A percentile compares a stretch with the other conserved stretches of the same genome.
phyloP scores from a whole-genome alignment of 2,113 vertebrate species.

The Podiceps cristatus region DNA sequence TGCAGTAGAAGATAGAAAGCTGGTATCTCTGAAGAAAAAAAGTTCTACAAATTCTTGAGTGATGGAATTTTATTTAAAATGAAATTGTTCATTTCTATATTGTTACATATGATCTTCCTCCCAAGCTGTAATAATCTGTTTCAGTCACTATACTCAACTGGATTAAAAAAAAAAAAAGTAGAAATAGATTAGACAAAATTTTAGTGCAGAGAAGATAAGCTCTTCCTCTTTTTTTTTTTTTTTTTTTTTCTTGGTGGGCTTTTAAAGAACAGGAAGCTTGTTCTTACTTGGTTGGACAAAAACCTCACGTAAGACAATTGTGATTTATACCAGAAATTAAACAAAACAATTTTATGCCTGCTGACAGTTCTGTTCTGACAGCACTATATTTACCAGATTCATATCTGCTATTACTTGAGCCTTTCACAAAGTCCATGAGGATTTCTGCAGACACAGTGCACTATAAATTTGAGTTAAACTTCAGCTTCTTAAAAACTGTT shows the following conservation, averaged over 20 bases:
- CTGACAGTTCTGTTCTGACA: not conserved
- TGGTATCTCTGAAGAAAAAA: conserved; percentile 4
- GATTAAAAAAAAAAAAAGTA: not conserved
- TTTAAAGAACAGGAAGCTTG: not conserved
- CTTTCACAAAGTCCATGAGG: not conserved
- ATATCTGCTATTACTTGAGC: not conserved
- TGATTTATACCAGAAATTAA: conserved; percentile 26
- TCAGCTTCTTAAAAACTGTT: not conserved
- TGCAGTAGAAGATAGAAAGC: not conserved
- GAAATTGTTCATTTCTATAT: not conserved
- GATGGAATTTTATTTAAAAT: conserved; percentile 11
- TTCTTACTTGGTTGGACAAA: not conserved
- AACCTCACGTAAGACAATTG: not conserved
- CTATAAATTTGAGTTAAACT: not conserved
- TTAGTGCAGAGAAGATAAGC: not conserved
- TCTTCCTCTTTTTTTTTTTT: not conserved
- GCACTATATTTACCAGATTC: not conserved
- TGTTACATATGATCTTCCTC: not conserved
- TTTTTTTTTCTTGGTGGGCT: not conserved
- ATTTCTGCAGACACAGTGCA: not conserved
- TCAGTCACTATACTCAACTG: not conserved
- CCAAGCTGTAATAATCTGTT: conserved; percentile 2
- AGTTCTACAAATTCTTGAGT: not conserved
- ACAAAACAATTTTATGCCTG: not conserved
- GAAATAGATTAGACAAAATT: not conserved